A percentile compares a stretch with the other conserved stretches of the same genome.
phyloP scores from a whole-genome alignment of 2,797 vertebrate species.

The Triplophysa bombifrons region DNA sequence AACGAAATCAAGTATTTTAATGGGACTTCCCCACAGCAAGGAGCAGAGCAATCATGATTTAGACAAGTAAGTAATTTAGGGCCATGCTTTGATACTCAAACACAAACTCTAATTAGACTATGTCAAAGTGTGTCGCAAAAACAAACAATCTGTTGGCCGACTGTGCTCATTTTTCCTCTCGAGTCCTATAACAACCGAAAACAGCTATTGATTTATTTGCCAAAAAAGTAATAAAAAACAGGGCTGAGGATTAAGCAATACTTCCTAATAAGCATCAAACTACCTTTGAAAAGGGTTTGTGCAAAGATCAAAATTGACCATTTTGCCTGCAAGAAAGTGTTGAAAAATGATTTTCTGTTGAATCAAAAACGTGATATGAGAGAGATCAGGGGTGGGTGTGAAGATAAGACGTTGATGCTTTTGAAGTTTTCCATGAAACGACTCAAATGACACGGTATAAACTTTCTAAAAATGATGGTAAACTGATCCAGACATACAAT shows the following conservation, averaged over 20 bases:
- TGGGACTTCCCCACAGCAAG: constrained; percentile 10
- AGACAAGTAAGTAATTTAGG: constrained; percentile 24
- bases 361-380: constrained; percentile 16
- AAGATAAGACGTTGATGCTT: constrained; percentile 37
- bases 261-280: constrained; percentile 50
- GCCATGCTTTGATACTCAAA: constrained; percentile 37
- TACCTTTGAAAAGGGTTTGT: constrained; percentile 63
- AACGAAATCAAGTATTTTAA: not conserved
- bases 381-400: not conserved
- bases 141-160: constrained; percentile 35
- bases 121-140: constrained; percentile 38
- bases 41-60: constrained; percentile 30
- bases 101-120: constrained; percentile 45
- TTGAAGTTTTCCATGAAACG: constrained; percentile 41
- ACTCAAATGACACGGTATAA: constrained; percentile 36
- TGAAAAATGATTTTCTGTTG: constrained; percentile 52
- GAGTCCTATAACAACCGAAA: constrained; percentile 38
- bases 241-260: constrained; percentile 21
- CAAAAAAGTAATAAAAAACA: constrained; percentile 15
- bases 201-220: constrained; percentile 46
- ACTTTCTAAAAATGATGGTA: not conserved
- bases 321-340: constrained; percentile 54
- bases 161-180: constrained; percentile 41
- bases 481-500: constrained; percentile 1
- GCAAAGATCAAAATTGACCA: constrained; percentile 58